phyloP scores from a whole-genome alignment of 2,113 vertebrate species.

The Muscicapa adusta region DNA sequence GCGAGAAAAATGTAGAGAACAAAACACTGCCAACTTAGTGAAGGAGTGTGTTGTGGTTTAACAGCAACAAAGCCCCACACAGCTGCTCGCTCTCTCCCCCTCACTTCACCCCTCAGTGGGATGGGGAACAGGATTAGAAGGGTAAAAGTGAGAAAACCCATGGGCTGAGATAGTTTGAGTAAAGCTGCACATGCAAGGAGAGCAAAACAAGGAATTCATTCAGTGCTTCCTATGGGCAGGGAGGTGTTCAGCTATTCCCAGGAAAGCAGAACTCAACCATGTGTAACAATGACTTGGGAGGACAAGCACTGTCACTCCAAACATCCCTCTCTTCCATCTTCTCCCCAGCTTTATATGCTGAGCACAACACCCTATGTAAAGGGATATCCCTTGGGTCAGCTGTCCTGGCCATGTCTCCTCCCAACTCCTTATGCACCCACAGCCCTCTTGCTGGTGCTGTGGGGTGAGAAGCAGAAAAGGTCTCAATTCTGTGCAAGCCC shows the following conservation, averaged over 20 bases:
- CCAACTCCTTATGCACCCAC: background rate
- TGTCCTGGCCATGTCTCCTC: background rate
- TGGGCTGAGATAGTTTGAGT: background rate
- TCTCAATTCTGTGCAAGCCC: background rate
- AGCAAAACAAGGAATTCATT: background rate
- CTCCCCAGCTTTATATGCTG: background rate
- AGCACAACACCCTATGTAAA: background rate
- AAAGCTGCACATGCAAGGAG: background rate
- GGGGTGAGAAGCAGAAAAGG: background rate
- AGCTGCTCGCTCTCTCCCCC: background rate
- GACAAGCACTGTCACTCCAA: background rate
- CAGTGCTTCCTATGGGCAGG: background rate
- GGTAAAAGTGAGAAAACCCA: background rate
- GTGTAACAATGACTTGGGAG: accelerated
- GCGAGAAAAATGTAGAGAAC: background rate
- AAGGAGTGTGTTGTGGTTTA: background rate
- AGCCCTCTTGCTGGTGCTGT: background rate
- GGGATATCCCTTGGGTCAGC: background rate
- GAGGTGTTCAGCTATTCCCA: background rate
- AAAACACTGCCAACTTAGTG: background rate
- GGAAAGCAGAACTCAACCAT: background rate
- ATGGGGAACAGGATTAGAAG: background rate
- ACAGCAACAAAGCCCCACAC: background rate
- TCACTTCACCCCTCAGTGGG: background rate
- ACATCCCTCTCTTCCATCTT: background rate